These are phyloP conservation scores for Labeo rohita DNA, from an alignment of 2,113 vertebrate genomes.

Conservation along the genomic window DNA sequence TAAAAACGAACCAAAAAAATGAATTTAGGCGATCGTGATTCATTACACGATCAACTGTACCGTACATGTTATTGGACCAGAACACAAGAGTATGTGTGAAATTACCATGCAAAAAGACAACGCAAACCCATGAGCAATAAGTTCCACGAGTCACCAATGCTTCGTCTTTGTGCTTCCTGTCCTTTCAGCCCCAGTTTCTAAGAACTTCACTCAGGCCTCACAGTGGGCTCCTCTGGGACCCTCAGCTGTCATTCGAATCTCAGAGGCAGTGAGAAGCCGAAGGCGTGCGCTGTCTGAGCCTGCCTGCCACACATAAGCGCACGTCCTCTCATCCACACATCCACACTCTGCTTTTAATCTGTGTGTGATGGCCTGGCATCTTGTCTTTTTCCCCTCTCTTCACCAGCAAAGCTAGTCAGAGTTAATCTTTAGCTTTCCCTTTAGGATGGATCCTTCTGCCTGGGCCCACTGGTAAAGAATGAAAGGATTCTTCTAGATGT, in stretches of 20 bases:
- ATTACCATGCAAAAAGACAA: not conserved
- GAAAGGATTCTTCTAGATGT: not conserved
- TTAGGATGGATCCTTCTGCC: conserved; percentile 6
- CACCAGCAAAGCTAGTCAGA: conserved; percentile 10
- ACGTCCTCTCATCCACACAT: conserved; percentile 33
- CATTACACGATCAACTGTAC: not conserved
- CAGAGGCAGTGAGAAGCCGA: conserved; percentile 50
- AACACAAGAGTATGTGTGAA: not conserved
- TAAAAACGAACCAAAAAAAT: not conserved
- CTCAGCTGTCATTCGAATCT: conserved; percentile 61
- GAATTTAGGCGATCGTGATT: not conserved
- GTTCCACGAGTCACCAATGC: not conserved
- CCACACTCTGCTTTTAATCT: conserved; percentile 31
- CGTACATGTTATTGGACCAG: not conserved
- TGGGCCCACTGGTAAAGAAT: not conserved
- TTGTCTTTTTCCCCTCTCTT: conserved; percentile 14
- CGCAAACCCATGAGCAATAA: not conserved
- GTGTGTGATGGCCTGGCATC: conserved; percentile 31
- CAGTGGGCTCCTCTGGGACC: conserved; percentile 54
- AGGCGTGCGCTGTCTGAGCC: conserved; percentile 42
- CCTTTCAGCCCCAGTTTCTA: conserved; percentile 36
- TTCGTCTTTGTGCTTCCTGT: conserved; percentile 41
- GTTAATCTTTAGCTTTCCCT: not conserved
- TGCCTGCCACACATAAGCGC: conserved; percentile 4
- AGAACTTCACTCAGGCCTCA: conserved; percentile 41